These are phyloP conservation scores for Lasiurus cinereus DNA, from an alignment of 2,113 vertebrate genomes.

Conservation along the genomic window DNA sequence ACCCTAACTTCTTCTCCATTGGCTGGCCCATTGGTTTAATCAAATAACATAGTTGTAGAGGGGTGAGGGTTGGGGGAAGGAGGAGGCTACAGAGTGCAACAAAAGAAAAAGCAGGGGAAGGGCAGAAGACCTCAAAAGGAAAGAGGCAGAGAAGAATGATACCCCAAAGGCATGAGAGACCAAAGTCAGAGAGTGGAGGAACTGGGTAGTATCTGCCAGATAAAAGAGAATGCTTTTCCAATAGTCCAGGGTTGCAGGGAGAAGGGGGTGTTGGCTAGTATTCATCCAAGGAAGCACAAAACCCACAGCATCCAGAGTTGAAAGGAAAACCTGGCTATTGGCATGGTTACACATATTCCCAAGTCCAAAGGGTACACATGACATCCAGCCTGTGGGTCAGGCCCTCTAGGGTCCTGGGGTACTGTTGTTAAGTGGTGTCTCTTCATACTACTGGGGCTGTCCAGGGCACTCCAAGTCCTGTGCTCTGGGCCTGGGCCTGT, in stretches of 20 bases:
- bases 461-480: constrained; percentile 19
- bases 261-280: not conserved
- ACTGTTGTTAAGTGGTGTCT: not conserved
- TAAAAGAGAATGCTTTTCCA: constrained; percentile 42
- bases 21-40: not conserved
- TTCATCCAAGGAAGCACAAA: not conserved
- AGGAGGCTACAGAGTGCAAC: not conserved
- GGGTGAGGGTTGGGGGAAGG: not conserved
- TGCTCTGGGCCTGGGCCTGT: constrained; percentile 63
- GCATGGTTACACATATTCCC: not conserved
- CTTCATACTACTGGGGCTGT: not conserved
- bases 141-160: not conserved
- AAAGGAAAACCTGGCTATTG: not conserved
- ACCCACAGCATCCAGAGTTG: not conserved
- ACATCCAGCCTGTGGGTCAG: not conserved
- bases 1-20: not conserved
- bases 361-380: not conserved
- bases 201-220: not conserved
- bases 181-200: not conserved
- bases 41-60: not conserved
- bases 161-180: not conserved
- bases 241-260: not conserved
- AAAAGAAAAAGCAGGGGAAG: not conserved
- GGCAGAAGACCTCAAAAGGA: not conserved
- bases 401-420: not conserved